Evolutionary conservation across 2,888 invertebrate species (phyloP), one percentile per base, ranked within the genome.

Genomic region (Diadegma fenestrale): DNA sequence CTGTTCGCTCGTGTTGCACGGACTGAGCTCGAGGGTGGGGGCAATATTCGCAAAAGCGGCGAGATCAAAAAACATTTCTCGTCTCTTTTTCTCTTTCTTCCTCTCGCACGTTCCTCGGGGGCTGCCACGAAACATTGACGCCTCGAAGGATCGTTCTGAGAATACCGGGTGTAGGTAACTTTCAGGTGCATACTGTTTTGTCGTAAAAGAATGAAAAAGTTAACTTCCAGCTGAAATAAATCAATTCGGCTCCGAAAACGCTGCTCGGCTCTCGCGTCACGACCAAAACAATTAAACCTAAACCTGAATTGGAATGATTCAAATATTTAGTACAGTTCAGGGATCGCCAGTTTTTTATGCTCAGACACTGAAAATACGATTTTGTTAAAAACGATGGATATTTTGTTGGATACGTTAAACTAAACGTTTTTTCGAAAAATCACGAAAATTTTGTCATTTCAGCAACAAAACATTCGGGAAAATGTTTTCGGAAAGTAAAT

Each of bases 41-140:
- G 26, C 80, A 69, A 82, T 66, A 80, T 85, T 85, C 82, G 85
- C 78, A 88, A 88, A 82, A 87, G 90, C 90, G 90, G 91, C 85
- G 86, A 89, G 90, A 91, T 90, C 89, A 89, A 90, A 88, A 87
- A 90, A 87, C 85, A 77, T 82, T 80, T 78, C 77, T 80, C 45
- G 69, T 71, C 78, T 71, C 85, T 72, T 75, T 77, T n/a, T 61
- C 64, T 73, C 66, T 14, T 12, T 58, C 26, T 80, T 81, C 80
- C 64, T 77, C 78, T 82, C 82, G 76, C 69, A 80, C 77, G 54
- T 79, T 73, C 84, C 77, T 72, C 63, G 66, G 73, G 79, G 68
- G 80, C 45, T 77, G 84, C 81, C 63, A 66, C 80, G 78, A 68
- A 64, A 87, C 85, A 77, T 87, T 85, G 87, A 86, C 84, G 86